Percentiles rank a stretch among this genome's conserved stretches.
Conservation (phyloP, 2,888 invertebrate genomes). For the Dicyrtoma fusca region DNA sequence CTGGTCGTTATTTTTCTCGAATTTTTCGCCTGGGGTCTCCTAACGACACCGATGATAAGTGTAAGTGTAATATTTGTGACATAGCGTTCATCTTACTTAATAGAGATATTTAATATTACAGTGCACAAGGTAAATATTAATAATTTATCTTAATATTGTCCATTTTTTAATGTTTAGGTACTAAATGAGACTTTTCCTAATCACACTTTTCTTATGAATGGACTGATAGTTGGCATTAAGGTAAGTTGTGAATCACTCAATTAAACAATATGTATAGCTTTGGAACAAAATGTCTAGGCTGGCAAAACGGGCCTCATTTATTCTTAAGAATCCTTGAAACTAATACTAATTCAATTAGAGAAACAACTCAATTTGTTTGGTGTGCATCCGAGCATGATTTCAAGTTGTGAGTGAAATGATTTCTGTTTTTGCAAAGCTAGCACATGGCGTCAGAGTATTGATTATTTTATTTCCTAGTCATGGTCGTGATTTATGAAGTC, state of each 20-base stretch:
- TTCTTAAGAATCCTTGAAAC: background rate
- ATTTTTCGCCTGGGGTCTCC: slow-evolving; percentile 99
- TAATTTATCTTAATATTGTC: too few species aligned
- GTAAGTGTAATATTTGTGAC: slow-evolving; percentile 62
- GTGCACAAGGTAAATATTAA: too few species aligned
- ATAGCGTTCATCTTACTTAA: background rate
- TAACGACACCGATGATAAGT: slow-evolving; percentile 95
- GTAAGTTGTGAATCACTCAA: slow-evolving; percentile 59
- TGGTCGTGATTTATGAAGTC: too few species aligned
- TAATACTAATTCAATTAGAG: too few species aligned
- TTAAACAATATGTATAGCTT: background rate
- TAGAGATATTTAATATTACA: too few species aligned
- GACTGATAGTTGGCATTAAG: slow-evolving; percentile 97
- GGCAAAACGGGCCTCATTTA: slow-evolving; percentile 20
- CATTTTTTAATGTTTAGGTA: slow-evolving; percentile 64
- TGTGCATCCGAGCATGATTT: too few species aligned
- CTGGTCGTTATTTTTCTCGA: slow-evolving; percentile 98
- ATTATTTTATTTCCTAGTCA: slow-evolving; percentile 1
- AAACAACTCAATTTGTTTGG: too few species aligned
- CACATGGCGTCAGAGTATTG: background rate
- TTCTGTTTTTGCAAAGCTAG: too few species aligned
- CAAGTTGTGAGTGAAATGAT: too few species aligned
- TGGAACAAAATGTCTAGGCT: background rate
- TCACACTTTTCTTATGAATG: slow-evolving; percentile 99
- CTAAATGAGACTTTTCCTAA: slow-evolving; percentile 97